These are phyloP conservation scores for Venustoraphidia nigricollis DNA, from an alignment of 2,888 invertebrate species.

Conservation along the genomic window DNA sequence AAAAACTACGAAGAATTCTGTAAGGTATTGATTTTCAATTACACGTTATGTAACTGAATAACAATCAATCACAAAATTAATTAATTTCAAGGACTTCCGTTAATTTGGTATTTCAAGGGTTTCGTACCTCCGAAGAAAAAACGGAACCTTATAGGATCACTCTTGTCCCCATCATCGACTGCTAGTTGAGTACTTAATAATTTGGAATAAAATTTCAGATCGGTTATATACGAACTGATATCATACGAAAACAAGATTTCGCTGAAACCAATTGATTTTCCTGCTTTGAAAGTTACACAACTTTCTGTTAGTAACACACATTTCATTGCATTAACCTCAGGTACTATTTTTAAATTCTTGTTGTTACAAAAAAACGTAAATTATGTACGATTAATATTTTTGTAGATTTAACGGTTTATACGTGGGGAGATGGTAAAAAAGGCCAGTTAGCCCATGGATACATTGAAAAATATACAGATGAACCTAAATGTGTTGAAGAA, in stretches of 20 bases:
- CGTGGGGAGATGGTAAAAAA: constrained; percentile 50
- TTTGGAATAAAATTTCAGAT: constrained; percentile 16
- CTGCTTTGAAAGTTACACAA: constrained; percentile 33
- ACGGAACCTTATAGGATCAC: too few relatives aligned
- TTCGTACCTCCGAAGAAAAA: too few relatives aligned
- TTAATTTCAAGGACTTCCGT: too few relatives aligned
- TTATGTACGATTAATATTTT: constrained; percentile 1
- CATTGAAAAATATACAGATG: constrained; percentile 31
- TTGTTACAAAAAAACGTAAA: constrained; percentile 1
- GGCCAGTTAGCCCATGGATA: constrained; percentile 48
- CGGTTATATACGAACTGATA: constrained; percentile 39
- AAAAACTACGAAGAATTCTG: too few relatives aligned
- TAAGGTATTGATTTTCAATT: too few relatives aligned
- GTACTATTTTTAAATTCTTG: constrained; percentile 16
- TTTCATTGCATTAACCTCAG: constrained; percentile 37
- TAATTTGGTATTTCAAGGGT: too few relatives aligned
- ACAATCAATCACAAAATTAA: too few relatives aligned
- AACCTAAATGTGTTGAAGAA: constrained; percentile 41
- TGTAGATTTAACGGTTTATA: constrained; percentile 42
- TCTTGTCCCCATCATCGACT: too few relatives aligned
- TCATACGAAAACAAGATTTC: constrained; percentile 32
- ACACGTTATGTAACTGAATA: too few relatives aligned
- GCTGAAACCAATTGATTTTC: constrained; percentile 37
- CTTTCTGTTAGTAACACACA: constrained; percentile 41
- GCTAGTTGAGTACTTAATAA: neutral